A percentile compares a stretch with the other conserved stretches of the same genome.
phyloP scores from a whole-genome alignment of 2,888 invertebrate genomes.

The Melanargia galathea region DNA sequence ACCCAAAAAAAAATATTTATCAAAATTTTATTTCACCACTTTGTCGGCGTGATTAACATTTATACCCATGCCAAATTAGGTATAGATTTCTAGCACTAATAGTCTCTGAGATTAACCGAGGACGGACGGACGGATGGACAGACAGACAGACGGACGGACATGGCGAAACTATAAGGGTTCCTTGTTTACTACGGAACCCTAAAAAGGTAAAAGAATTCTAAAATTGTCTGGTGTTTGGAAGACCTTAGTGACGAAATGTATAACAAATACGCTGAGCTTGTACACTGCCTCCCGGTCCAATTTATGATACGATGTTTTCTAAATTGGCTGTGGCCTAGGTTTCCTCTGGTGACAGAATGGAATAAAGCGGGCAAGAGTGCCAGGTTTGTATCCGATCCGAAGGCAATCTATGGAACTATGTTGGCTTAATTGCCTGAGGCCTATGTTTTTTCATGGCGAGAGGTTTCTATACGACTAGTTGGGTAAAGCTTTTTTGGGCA shows the following conservation, averaged over 20 bases:
- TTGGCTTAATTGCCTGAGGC: neutral
- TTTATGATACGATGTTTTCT: conserved; percentile 9
- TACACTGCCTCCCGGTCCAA: neutral
- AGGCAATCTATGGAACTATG: neutral
- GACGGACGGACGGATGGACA: no score
- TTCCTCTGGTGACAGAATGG: conserved; percentile 7
- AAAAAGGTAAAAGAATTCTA: no score
- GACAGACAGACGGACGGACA: no score
- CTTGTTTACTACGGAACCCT: no score
- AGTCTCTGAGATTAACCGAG: no score
- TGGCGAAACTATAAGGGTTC: no score
- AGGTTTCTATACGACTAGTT: neutral
- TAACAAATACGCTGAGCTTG: neutral
- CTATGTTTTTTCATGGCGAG: neutral
- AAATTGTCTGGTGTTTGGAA: neutral
- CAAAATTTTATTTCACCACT: no score
- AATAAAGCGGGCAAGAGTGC: neutral
- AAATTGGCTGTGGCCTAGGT: conserved; percentile 15
- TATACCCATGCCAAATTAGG: no score
- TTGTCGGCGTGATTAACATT: no score
- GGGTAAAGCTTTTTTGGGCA: neutral
- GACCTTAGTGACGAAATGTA: neutral
- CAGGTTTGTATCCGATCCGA: neutral
- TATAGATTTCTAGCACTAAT: no score
- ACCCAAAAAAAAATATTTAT: no score